Evolutionary conservation across 1,140 invertebrate species (phyloP).

Genomic region (Anthonomus grandis): DNA sequence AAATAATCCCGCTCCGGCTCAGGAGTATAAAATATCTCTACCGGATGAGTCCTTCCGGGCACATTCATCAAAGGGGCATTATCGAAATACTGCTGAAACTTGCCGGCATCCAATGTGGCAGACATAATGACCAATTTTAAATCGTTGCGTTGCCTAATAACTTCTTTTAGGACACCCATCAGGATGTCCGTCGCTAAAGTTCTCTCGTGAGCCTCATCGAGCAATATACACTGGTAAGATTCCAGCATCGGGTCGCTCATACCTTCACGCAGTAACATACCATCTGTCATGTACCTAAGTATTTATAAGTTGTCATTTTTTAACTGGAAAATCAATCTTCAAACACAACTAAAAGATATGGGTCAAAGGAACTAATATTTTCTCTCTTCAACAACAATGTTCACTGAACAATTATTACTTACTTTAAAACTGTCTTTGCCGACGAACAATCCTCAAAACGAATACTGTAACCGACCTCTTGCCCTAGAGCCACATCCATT

Average conservation of each 20-base stretch:
- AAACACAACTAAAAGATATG: too few relatives aligned
- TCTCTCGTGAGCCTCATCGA: slow-evolving; percentile 99
- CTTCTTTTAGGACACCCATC: slow-evolving; percentile 98
- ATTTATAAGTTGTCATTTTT: too few relatives aligned
- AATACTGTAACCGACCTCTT: slow-evolving; percentile 98
- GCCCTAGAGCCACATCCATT: slow-evolving; percentile 94
- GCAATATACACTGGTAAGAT: slow-evolving; percentile 90
- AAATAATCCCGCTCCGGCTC: slow-evolving; percentile 98
- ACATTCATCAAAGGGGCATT: slow-evolving; percentile 98
- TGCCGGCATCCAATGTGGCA: slow-evolving; percentile 98
- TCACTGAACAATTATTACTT: slow-evolving; percentile 12
- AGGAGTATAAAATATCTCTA: slow-evolving; percentile 99
- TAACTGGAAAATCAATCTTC: too few relatives aligned
- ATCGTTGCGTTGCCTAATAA: slow-evolving; percentile 88
- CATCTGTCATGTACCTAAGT: slow-evolving; percentile 97
- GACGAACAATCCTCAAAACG: slow-evolving; percentile 99
- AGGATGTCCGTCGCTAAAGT: slow-evolving; percentile 98
- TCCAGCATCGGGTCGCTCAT: slow-evolving; percentile 99
- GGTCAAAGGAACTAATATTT: too few relatives aligned
- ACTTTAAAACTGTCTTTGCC: slow-evolving; percentile 81
- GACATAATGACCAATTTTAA: slow-evolving; percentile 99
- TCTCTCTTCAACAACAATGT: too few relatives aligned
- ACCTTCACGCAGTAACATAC: slow-evolving; percentile 98
- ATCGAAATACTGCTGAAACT: slow-evolving; percentile 99
- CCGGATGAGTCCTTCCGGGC: slow-evolving; percentile 92